These are phyloP conservation scores for Stomatorhinus walkeri DNA, from an alignment of 2,797 vertebrate species.

Conservation along the genomic window DNA sequence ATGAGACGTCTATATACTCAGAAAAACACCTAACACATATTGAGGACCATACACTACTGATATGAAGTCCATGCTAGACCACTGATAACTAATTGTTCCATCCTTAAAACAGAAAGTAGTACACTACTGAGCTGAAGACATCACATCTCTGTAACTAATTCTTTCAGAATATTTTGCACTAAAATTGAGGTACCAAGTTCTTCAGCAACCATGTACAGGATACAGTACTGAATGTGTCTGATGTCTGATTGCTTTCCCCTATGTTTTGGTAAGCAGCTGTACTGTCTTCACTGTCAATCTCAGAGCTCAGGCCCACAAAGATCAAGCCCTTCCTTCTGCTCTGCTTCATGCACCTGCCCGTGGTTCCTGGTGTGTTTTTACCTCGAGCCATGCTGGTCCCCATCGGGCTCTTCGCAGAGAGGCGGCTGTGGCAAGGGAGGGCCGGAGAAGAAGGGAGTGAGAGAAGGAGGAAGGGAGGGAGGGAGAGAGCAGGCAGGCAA, in stretches of 20 bases:
- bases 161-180: not conserved
- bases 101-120: not conserved
- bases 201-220: not conserved
- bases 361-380: constrained; percentile 45
- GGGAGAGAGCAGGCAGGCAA: not conserved
- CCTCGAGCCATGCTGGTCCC: constrained; percentile 84
- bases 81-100: not conserved
- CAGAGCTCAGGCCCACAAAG: not conserved
- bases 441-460: not conserved
- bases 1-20: not conserved
- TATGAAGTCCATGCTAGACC: not conserved
- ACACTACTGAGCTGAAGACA: not conserved
- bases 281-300: not conserved
- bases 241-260: not conserved
- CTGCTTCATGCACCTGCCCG: not conserved
- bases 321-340: not conserved
- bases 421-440: constrained; percentile 58
- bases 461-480: not conserved
- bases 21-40: not conserved
- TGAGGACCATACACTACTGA: not conserved
- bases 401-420: constrained; percentile 86
- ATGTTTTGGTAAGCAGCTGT: not conserved
- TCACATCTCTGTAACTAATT: not conserved
- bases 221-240: not conserved
- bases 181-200: not conserved